Evolutionary conservation across 2,113 vertebrate species (phyloP).

Genomic region (Stercorarius parasiticus): DNA sequence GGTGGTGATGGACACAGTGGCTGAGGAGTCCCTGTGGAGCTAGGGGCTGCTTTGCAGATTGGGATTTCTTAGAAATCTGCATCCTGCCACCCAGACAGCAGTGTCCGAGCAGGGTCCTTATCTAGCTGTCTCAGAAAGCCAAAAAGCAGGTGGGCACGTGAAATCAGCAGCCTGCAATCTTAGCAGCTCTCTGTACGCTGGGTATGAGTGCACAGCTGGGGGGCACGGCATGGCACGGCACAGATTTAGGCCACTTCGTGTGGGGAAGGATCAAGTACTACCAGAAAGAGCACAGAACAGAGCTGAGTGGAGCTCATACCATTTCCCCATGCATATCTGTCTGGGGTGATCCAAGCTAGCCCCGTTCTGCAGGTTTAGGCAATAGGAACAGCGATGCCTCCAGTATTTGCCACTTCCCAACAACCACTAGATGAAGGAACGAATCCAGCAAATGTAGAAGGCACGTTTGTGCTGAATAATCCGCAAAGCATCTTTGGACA

Average conservation of each 20-base stretch:
- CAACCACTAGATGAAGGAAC: not conserved
- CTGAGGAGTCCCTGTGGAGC: not conserved
- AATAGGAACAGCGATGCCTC: not conserved
- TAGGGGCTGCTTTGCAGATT: not conserved
- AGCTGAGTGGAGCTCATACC: rapidly evolving
- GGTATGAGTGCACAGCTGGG: rapidly evolving
- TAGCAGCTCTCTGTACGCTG: not conserved
- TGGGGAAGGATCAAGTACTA: not conserved
- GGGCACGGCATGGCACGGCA: no score
- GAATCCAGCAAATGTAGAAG: not conserved
- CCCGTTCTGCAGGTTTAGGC: rapidly evolving
- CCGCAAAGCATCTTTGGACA: not conserved
- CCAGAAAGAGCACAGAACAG: not conserved
- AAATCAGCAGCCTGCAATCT: not conserved
- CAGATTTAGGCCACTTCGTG: rapidly evolving
- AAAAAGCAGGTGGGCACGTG: not conserved
- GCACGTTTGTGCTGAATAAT: not conserved
- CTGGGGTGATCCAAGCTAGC: not conserved
- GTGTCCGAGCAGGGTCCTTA: not conserved
- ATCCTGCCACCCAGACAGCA: not conserved
- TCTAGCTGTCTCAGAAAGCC: not conserved
- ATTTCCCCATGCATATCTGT: rapidly evolving
- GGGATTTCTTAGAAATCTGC: not conserved
- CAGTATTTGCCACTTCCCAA: not conserved
- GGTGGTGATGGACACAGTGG: rapidly evolving